phyloP scores from a whole-genome alignment of 2,113 vertebrate genomes.

The Oreotrochilus melanogaster region DNA sequence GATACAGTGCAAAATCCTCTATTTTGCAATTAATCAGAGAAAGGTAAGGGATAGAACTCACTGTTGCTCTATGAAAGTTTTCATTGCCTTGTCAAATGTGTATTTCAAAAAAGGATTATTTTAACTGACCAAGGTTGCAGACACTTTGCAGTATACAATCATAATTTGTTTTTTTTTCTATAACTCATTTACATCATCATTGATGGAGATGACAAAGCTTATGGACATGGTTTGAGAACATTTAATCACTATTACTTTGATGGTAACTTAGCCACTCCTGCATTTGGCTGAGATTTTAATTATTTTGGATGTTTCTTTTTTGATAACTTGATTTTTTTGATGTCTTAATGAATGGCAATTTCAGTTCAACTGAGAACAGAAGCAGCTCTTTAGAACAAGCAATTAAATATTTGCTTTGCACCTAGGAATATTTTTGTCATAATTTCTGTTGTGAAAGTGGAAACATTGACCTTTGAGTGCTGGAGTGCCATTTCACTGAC shows the following conservation, averaged over 20 bases:
- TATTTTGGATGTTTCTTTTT: neutral
- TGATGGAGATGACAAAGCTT: neutral
- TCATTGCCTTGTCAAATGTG: neutral
- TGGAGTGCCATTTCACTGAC: neutral
- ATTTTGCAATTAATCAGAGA: neutral
- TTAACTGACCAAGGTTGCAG: neutral
- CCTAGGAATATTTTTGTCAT: neutral
- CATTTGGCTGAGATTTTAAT: neutral
- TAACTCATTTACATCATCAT: neutral
- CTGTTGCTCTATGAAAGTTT: neutral
- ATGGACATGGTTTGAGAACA: neutral
- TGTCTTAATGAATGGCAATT: neutral
- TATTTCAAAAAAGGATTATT: neutral
- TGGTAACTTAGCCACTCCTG: neutral
- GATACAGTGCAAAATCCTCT: neutral
- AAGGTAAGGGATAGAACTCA: neutral
- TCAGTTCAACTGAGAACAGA: neutral
- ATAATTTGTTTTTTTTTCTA: neutral
- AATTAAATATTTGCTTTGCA: constrained; percentile 7
- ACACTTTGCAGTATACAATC: neutral
- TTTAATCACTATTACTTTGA: neutral
- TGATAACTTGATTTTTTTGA: neutral
- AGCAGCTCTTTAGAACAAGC: neutral
- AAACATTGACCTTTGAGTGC: neutral
- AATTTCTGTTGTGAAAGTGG: neutral